Base-by-base conservation (phyloP, 2,113 vertebrate species). In the Patagioenas fasciata region DNA sequence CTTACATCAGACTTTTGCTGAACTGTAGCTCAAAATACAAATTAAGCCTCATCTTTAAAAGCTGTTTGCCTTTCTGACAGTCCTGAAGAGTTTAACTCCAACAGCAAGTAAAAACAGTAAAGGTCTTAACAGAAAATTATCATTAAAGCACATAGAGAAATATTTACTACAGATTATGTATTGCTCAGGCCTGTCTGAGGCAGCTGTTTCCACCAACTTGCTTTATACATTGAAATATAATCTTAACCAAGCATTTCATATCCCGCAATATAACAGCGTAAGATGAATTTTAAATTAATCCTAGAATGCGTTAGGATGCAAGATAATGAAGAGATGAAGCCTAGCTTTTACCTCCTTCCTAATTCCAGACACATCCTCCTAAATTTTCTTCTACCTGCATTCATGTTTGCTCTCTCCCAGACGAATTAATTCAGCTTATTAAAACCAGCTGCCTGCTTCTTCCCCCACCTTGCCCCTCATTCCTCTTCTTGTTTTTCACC, bases 181-280 rank as follows among this genome's bases (percentile, higher is more conserved):
- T 38, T n/a, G 15, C 61, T 48, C 38, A 61, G 40, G 51, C 28
- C 21, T 44, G 20, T 13, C n/a, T 2, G 0, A 8, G 29, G 10
- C 70, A 79, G 31, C 40, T 26, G 2, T 42, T 88, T 53, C 53
- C 78, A 87, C 32, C 3, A 3, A 32, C 6, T 25, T 77, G 17
- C 36, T 77, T 60, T 44, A 66, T 11, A 18, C 28, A 13, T 1
- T 29, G 66, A 61, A 90, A 62, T 40, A 66, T 25, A 10, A 4
- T 14, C 44, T 77, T 67, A 80, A 80, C 1, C 15, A 5, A 11
- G 16, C 20, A 71, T 25, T 50, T 80, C 15, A 40, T 11, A 58
- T 13, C 7, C 25, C 48, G 24, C 9, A 3, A 77, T n/a, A 6
- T 9, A 85, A 85, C 26, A 89, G 16, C 36, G 60, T 85, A 44